These are phyloP conservation scores for Sebastes steindachneri DNA, from an alignment of 2,797 vertebrate species.

Conservation along the genomic window DNA sequence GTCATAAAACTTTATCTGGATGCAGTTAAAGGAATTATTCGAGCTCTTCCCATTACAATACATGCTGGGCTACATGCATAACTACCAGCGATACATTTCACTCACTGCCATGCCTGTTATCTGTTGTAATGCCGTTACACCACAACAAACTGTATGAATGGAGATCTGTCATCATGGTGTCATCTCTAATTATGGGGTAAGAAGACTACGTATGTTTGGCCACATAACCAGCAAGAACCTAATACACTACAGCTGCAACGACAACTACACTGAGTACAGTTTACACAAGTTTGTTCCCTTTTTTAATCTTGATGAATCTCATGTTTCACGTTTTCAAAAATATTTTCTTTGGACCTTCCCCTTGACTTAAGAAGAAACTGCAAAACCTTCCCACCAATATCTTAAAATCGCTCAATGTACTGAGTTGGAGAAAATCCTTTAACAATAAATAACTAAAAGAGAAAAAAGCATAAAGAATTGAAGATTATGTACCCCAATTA, in stretches of 20 bases:
- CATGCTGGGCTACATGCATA: slow-evolving; percentile 15
- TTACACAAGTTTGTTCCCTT: not conserved
- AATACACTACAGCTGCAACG: not conserved
- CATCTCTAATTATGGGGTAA: not conserved
- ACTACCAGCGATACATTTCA: not conserved
- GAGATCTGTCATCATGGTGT: not conserved
- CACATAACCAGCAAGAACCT: not conserved
- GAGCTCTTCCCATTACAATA: not conserved
- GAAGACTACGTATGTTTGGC: not conserved
- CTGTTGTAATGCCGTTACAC: not conserved
- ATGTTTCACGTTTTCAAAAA: not conserved
- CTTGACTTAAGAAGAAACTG: not conserved
- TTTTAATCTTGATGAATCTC: not conserved
- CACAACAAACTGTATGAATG: not conserved
- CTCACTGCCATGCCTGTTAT: not conserved
- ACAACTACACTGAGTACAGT: not conserved
- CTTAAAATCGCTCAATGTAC: not conserved
- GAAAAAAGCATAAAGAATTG: not conserved
- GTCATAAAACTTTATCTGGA: not conserved
- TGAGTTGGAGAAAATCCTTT: not conserved
- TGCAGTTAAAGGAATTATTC: not conserved
- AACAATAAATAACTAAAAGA: not conserved
- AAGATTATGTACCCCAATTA: not conserved
- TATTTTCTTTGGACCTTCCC: not conserved
- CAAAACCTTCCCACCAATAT: not conserved